These are phyloP conservation scores for Zaprionus inermis DNA, from an alignment of 1,140 invertebrate genomes.

Conservation along the genomic window DNA sequence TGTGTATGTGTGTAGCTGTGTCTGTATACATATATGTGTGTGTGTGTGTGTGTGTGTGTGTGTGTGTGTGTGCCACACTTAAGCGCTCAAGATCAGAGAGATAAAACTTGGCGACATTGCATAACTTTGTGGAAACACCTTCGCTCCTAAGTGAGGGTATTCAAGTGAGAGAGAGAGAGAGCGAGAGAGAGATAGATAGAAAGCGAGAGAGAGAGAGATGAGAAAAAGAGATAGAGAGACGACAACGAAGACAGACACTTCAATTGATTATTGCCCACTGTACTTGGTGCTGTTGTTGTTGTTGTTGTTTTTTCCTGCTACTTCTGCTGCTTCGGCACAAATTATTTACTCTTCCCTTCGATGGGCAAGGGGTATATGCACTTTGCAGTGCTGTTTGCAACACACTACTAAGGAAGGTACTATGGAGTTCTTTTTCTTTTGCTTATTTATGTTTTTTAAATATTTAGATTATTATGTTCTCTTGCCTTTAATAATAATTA, in stretches of 20 bases:
- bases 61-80: slow-evolving; percentile 5
- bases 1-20: neutral
- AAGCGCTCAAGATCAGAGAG: slow-evolving; percentile 1
- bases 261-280: slow-evolving; percentile 74
- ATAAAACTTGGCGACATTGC: neutral
- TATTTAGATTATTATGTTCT: too few species aligned
- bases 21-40: too few species aligned
- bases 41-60: neutral
- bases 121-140: slow-evolving; percentile 9
- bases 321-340: slow-evolving; percentile 51
- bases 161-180: neutral
- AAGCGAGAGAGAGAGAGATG: neutral
- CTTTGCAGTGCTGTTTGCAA: neutral
- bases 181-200: neutral
- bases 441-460: too few species aligned
- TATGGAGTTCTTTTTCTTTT: too few species aligned
- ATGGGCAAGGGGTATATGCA: neutral
- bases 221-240: too few species aligned
- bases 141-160: slow-evolving; percentile 21
- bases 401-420: too few species aligned
- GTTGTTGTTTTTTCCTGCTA: slow-evolving; percentile 10
- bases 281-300: slow-evolving; percentile 31
- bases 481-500: too few species aligned
- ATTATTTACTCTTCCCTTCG: slow-evolving; percentile 70
- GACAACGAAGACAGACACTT: slow-evolving; percentile 66